Evolutionary conservation across 2,888 invertebrate genomes (phyloP).

Genomic region (Tridacna gigas): DNA sequence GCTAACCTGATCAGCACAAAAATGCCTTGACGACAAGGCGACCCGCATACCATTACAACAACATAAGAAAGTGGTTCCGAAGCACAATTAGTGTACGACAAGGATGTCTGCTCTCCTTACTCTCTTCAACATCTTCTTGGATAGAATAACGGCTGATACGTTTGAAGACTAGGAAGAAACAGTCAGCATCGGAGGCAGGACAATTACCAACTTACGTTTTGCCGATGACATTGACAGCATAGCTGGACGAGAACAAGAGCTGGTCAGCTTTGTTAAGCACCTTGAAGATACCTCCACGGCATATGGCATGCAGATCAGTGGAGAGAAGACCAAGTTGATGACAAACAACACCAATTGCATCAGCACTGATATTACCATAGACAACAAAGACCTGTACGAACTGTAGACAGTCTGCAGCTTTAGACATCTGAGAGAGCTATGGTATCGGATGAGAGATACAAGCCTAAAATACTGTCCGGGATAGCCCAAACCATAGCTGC

Average conservation of each 20-base stretch:
- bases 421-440: neutral
- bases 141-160: no score
- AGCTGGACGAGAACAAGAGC: neutral
- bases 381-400: neutral
- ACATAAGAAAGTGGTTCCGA: no score
- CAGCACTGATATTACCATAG: neutral
- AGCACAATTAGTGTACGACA: no score
- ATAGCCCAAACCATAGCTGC: no score
- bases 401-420: no score
- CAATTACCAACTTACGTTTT: neutral
- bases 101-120: no score
- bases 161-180: no score
- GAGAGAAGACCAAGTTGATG: neutral
- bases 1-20: no score
- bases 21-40: no score
- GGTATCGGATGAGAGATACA: neutral
- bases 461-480: neutral
- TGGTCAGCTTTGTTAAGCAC: neutral
- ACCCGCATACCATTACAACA: no score
- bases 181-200: neutral
- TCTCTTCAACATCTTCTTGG: no score
- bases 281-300: neutral
- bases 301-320: neutral
- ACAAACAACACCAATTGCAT: neutral
- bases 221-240: no score